phyloP scores from a whole-genome alignment of 2,888 invertebrate genomes.

The Emmelina monodactyla region DNA sequence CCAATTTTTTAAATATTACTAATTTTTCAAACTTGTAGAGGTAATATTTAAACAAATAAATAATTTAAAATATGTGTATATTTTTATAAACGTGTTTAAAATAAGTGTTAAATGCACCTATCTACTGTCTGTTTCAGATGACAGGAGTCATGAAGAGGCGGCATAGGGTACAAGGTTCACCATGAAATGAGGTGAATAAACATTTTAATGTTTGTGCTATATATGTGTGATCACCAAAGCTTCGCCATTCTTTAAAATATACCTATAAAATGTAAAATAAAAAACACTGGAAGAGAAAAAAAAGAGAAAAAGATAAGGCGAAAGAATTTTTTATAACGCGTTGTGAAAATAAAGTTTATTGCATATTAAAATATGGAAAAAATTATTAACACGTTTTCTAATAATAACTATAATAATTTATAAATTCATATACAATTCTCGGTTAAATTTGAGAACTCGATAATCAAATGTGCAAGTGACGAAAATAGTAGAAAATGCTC shows the following conservation, averaged over 20 bases:
- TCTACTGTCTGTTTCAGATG: slow-evolving; percentile 42
- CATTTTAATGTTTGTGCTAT: slow-evolving; percentile 36
- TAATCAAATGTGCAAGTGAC: too few relatives aligned
- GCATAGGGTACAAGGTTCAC: slow-evolving; percentile 48
- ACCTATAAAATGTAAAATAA: slow-evolving; percentile 14
- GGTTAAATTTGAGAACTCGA: too few relatives aligned
- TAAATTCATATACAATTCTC: too few relatives aligned
- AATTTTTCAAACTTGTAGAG: not conserved
- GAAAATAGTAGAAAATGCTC: too few relatives aligned
- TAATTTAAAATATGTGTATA: slow-evolving; percentile 2
- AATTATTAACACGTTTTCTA: slow-evolving; percentile 33
- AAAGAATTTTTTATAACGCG: slow-evolving; percentile 55
- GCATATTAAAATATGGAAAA: too few relatives aligned
- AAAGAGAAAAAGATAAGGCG: slow-evolving; percentile 29
- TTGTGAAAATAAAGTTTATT: slow-evolving; percentile 47
- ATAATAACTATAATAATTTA: slow-evolving; percentile 38
- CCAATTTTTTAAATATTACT: not conserved
- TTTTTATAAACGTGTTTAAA: not conserved
- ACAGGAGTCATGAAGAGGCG: slow-evolving; percentile 53
- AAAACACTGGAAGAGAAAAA: not conserved
- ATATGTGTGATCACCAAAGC: slow-evolving; percentile 33
- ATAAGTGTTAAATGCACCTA: slow-evolving; percentile 1
- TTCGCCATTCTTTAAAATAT: slow-evolving; percentile 25
- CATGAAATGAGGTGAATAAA: slow-evolving; percentile 43
- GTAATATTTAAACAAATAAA: not conserved